Base-by-base conservation (phyloP, 1,140 invertebrate species). In the Portunus trituberculatus region DNA sequence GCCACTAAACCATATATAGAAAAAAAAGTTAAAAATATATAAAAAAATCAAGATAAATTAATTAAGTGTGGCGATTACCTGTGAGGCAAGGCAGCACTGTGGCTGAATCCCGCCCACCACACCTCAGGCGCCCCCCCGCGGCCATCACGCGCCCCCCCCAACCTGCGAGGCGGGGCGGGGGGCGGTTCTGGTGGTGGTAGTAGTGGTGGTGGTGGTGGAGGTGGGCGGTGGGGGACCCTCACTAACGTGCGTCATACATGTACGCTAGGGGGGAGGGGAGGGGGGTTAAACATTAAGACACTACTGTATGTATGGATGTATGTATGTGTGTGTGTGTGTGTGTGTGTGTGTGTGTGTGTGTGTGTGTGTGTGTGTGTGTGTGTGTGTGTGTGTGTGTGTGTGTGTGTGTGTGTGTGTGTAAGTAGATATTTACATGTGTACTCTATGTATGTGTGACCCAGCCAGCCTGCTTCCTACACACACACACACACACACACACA, bases 51-150 rank as follows among this genome's bases (percentile, higher is more conserved):
- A 59, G 10, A 10, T 59, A 20, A 59, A 59, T 20, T 20, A 59
- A 20, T 59, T 87, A 25, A 28, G 10, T 7, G 48, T 76, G n/a
- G 76, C 39, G 32, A 16, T 95, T 95, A 95, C 94, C 94, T 95
- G 94, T 88, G 45, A 95, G 91, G 52, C 94, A 95, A 59, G 94
- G 94, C 16, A 95, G 91, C 32, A 92, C 91, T 0, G 94, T 83
- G 82, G 91, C 48, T 12, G 94, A 92, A 52, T 95, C 94, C 59
- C 94, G 94, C 46, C 94, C 94, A 39, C 94, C 94, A 84, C 94
- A 95, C 82, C 94, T 82, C 20, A 95, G 91, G 29, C 94, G 94
- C n/a, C 94, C 94, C 48, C 94, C 94, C 84, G 94, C n/a, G 84
- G 94, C 94, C 94, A 95, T 95, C 48, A 45, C 84, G 52, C 39